phyloP scores from a whole-genome alignment of 2,888 invertebrate species.

The Elgonia sp. region DNA sequence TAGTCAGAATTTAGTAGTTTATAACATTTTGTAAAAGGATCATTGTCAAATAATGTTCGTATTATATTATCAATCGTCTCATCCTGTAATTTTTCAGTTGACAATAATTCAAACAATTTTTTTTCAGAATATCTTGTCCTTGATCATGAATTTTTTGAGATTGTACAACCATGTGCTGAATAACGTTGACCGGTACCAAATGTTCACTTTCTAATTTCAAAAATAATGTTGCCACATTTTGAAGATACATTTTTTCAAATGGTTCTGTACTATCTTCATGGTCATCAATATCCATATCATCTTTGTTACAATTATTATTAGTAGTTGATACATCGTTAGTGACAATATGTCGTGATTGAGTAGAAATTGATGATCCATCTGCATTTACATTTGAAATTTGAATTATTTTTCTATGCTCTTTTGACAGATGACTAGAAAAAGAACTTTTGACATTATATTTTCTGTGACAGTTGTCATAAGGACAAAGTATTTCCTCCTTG shows the following conservation, averaged over 20 bases:
- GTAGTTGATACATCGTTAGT: neutral
- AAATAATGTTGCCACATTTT: conserved; percentile 67
- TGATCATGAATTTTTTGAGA: conserved; percentile 42
- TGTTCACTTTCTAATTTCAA: conserved; percentile 77
- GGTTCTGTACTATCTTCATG: neutral
- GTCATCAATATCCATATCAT: neutral
- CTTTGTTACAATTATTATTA: neutral
- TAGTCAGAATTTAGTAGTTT: conserved; percentile 30
- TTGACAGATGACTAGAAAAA: conserved; percentile 44
- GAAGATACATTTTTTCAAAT: neutral
- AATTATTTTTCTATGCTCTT: neutral
- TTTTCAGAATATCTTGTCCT: conserved; percentile 42
- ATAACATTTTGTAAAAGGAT: conserved; percentile 19
- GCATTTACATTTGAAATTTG: neutral
- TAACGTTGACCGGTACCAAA: conserved; percentile 70
- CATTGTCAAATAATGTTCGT: neutral
- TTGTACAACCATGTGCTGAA: conserved; percentile 74
- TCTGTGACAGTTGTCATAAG: conserved; percentile 40
- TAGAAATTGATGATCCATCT: conserved; percentile 9
- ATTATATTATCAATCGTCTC: neutral
- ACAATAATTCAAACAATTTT: conserved; percentile 28
- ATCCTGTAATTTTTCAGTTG: neutral
- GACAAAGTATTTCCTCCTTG: conserved; percentile 44
- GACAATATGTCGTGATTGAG: conserved; percentile 2
- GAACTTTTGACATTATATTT: conserved; percentile 25